Conservation (phyloP, 2,113 vertebrate species). For the Heterotilapia buettikoferi region DNA sequence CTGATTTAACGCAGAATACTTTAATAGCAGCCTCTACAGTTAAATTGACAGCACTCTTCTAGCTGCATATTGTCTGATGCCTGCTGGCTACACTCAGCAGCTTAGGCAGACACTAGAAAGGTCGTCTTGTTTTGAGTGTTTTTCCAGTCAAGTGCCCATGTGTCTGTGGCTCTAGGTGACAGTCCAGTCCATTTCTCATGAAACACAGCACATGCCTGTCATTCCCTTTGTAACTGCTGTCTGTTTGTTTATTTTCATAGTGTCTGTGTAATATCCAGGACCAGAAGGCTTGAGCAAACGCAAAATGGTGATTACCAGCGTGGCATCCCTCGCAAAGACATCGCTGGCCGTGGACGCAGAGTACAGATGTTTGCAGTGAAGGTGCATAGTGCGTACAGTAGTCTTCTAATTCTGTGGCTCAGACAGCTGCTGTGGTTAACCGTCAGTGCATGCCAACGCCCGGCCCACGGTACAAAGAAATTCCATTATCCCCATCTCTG, state of each 20-base stretch:
- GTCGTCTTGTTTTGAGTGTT: constrained; percentile 12
- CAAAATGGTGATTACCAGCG: constrained; percentile 41
- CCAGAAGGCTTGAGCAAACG: constrained; percentile 7
- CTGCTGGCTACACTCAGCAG: neutral
- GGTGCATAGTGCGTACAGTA: constrained; percentile 20
- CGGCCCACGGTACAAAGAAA: constrained; percentile 30
- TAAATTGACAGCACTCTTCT: neutral
- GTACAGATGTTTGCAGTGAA: constrained; percentile 55
- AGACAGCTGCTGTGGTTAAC: constrained; percentile 15
- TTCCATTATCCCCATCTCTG: constrained; percentile 48
- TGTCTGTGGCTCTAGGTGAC: constrained; percentile 5
- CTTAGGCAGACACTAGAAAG: neutral
- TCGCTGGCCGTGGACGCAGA: neutral
- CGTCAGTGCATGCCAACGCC: constrained; percentile 14
- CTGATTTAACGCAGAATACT: neutral
- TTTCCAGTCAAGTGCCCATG: constrained; percentile 21
- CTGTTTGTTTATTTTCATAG: constrained; percentile 31
- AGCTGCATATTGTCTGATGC: neutral
- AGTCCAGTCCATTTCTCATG: neutral
- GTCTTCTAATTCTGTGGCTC: neutral
- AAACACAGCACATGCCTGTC: neutral
- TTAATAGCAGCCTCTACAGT: neutral
- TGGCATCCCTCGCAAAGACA: constrained; percentile 33
- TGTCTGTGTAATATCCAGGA: constrained; percentile 6
- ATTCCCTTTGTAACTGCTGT: constrained; percentile 1